Percentiles rank a stretch among this genome's conserved stretches.
These are phyloP conservation scores for Gandaritis pyraliata DNA, from an alignment of 2,888 invertebrate genomes.

Conservation along the genomic window DNA sequence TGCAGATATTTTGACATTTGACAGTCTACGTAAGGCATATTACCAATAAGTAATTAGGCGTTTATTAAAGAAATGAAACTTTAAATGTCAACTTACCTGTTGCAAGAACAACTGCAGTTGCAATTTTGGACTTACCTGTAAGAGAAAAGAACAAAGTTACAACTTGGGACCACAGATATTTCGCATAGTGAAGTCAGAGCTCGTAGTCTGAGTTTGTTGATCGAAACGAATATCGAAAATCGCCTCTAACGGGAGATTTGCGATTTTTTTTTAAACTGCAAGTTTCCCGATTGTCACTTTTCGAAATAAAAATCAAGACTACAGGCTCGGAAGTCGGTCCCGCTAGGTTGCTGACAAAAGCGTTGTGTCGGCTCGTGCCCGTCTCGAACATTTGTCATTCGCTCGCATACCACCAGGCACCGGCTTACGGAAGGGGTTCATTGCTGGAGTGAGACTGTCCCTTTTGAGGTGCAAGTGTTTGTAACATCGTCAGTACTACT, in stretches of 20 bases:
- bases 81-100: background rate
- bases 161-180: too few species aligned
- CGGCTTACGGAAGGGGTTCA: conserved; percentile 3
- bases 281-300: too few species aligned
- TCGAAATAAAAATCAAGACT: too few species aligned
- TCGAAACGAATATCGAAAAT: too few species aligned
- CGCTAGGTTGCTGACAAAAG: conserved; percentile 1
- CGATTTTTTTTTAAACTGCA: too few species aligned
- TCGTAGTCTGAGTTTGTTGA: too few species aligned
- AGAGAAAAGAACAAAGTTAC: conserved; percentile 32
- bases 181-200: background rate
- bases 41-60: background rate
- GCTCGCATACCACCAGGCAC: conserved; percentile 12
- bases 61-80: background rate
- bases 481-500: too few species aligned
- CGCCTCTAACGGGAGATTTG: too few species aligned
- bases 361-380: conserved; percentile 2
- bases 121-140: conserved; percentile 46
- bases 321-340: conserved; percentile 8
- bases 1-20: conserved; percentile 38
- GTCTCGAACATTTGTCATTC: conserved; percentile 17
- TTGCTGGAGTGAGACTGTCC: conserved; percentile 1
- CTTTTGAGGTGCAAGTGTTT: background rate
- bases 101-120: background rate
- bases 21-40: conserved; percentile 8